These are phyloP conservation scores for Trematomus bernacchii DNA, from an alignment of 2,797 vertebrate species.

Conservation along the genomic window DNA sequence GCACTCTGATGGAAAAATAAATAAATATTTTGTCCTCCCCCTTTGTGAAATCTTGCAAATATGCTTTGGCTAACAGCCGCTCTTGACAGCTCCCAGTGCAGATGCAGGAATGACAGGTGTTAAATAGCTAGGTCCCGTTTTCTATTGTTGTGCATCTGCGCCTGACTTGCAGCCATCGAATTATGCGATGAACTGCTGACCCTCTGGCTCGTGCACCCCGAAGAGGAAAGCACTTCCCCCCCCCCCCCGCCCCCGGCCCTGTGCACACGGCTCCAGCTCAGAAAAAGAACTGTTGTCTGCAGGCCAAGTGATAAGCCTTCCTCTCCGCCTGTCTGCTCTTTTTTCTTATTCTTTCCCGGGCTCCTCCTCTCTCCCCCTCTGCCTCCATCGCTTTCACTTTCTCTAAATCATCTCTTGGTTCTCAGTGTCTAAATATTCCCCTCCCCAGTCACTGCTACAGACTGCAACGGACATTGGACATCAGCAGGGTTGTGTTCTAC, in stretches of 20 bases:
- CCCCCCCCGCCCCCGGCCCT: slow-evolving; percentile 23
- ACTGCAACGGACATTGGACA: slow-evolving; percentile 28
- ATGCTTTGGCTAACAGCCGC: slow-evolving; percentile 35
- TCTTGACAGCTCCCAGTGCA: slow-evolving; percentile 30
- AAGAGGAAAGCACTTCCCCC: slow-evolving; percentile 41
- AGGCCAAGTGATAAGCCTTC: slow-evolving; percentile 74
- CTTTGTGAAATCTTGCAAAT: slow-evolving; percentile 49
- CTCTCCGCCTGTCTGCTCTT: slow-evolving; percentile 50
- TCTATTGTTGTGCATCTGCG: slow-evolving; percentile 54
- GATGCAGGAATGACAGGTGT: slow-evolving; percentile 61
- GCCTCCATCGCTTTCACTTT: slow-evolving; percentile 16
- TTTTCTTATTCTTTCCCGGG: slow-evolving; percentile 13
- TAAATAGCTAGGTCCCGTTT: slow-evolving; percentile 58
- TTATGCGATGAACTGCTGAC: slow-evolving; percentile 73
- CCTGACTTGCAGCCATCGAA: slow-evolving; percentile 63
- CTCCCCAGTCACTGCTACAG: slow-evolving; percentile 1
- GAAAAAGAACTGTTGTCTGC: slow-evolving; percentile 76
- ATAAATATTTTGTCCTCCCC: slow-evolving; percentile 23
- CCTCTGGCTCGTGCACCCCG: slow-evolving; percentile 59
- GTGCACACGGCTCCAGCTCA: slow-evolving; percentile 43
- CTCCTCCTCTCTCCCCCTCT: slow-evolving; percentile 12
- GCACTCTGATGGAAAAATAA: slow-evolving; percentile 32
- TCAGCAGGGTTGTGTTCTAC: slow-evolving; percentile 38
- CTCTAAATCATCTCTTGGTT: slow-evolving; percentile 38
- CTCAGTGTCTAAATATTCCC: slow-evolving; percentile 36